Conservation (phyloP, 2,113 vertebrate genomes). For the Struthidea cinerea region DNA sequence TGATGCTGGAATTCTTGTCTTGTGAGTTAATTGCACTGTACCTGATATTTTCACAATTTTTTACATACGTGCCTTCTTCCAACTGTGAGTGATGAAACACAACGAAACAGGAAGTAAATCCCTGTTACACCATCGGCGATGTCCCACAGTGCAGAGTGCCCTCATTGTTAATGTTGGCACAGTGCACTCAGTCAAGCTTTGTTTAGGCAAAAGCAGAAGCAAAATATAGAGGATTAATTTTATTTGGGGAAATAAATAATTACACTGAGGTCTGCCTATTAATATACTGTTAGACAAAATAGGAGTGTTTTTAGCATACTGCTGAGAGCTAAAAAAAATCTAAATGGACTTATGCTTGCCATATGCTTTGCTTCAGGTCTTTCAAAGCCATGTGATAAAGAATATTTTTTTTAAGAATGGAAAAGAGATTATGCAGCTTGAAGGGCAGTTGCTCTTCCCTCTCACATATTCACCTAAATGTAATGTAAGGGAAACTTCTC, state of each 20-base stretch:
- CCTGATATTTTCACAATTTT: not conserved
- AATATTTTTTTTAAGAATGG: not conserved
- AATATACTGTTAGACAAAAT: not conserved
- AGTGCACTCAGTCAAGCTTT: not conserved
- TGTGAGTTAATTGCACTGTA: not conserved
- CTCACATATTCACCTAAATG: not conserved
- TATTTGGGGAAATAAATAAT: not conserved
- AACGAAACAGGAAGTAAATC: not conserved
- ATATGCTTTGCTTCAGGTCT: not conserved
- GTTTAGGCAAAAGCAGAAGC: not conserved
- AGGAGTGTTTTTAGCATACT: not conserved
- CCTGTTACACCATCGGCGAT: fast-evolving
- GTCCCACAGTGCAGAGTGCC: not conserved
- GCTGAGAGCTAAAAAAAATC: not conserved
- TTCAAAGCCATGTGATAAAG: not conserved
- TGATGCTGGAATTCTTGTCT: not conserved
- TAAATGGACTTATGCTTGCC: not conserved
- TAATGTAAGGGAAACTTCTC: not conserved
- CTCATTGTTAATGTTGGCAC: not conserved
- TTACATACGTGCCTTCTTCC: not conserved
- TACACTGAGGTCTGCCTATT: not conserved
- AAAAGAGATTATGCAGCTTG: not conserved
- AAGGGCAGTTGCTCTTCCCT: not conserved
- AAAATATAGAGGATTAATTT: not conserved
- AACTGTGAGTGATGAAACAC: not conserved